Conservation (phyloP, 2,888 invertebrate species). For the Lottia gigantea region DNA sequence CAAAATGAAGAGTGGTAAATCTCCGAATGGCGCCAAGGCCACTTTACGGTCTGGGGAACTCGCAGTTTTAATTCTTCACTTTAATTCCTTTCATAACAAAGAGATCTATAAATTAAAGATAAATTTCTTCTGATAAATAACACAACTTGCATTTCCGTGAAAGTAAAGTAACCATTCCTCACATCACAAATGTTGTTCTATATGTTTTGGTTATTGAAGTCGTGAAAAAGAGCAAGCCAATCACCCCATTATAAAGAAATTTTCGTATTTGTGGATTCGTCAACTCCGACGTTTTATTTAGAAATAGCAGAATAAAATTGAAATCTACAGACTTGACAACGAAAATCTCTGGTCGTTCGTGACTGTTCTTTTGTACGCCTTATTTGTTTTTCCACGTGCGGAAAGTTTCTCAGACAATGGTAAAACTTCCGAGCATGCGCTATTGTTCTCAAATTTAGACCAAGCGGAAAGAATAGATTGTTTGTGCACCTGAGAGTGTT, state of each 20-base stretch:
- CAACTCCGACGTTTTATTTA: no score
- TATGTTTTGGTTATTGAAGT: no score
- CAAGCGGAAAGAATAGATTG: conserved; percentile 2
- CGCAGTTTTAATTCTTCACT: neutral
- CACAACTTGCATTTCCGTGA: no score
- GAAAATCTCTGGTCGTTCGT: no score
- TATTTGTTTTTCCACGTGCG: conserved; percentile 2
- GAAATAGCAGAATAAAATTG: no score
- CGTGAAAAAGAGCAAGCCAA: no score
- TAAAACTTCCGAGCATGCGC: conserved; percentile 10
- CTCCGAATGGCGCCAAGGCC: conserved; percentile 4
- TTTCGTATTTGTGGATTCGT: no score
- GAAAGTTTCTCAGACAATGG: conserved; percentile 2
- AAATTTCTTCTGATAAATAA: no score
- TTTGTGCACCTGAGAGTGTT: conserved; percentile 9
- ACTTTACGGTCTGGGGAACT: conserved; percentile 1
- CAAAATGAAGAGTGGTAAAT: conserved; percentile 1
- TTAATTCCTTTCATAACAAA: neutral
- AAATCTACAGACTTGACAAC: no score
- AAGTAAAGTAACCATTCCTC: no score
- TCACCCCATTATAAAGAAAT: no score
- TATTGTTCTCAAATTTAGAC: conserved; percentile 6
- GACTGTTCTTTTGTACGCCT: neutral
- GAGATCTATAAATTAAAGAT: neutral
- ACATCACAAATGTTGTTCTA: no score